A percentile compares a stretch with the other conserved stretches of the same genome.
Conservation (phyloP, 2,113 vertebrate genomes). For the Trogon melanurus region DNA sequence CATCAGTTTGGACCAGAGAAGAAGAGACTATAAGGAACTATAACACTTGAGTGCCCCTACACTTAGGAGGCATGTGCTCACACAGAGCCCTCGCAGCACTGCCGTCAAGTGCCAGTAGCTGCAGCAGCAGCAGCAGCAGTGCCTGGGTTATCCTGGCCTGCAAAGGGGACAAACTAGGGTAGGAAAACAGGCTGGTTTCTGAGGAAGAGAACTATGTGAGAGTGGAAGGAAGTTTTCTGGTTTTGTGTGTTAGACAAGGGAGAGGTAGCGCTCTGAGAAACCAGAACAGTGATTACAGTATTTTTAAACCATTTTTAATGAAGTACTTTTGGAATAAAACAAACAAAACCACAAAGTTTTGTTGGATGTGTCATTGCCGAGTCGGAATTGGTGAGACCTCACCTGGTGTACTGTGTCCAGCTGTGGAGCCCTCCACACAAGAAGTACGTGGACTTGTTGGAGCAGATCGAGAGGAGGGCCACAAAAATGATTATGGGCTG, state of each 20-base stretch:
- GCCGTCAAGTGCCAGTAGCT: background rate
- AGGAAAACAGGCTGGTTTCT: background rate
- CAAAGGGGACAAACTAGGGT: background rate
- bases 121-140: background rate
- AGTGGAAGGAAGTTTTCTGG: background rate
- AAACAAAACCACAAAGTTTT: background rate
- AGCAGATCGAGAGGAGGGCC: too few species aligned
- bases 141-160: background rate
- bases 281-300: background rate
- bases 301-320: conserved; percentile 1
- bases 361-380: background rate
- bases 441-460: too few species aligned
- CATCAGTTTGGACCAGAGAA: background rate
- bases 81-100: background rate
- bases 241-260: background rate
- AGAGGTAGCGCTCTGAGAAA: background rate
- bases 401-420: too few species aligned
- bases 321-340: conserved; percentile 59
- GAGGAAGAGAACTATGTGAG: background rate
- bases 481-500: too few species aligned
- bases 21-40: background rate
- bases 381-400: too few species aligned
- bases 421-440: too few species aligned
- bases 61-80: fast-evolving
- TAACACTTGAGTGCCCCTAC: fast-evolving